phyloP scores from a whole-genome alignment of 1,140 invertebrate species.

The Kradibia gibbosae region DNA sequence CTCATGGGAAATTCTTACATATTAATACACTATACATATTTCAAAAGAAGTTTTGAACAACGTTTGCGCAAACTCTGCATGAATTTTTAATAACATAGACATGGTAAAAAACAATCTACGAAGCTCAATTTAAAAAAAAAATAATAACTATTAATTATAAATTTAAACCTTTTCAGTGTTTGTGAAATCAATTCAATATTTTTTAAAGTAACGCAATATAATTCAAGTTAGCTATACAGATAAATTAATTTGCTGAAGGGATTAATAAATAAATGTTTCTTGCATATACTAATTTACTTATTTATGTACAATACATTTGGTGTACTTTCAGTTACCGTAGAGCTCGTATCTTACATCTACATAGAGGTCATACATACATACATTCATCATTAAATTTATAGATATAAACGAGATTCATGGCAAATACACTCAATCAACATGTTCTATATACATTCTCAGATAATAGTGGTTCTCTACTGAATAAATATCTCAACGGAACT shows the following conservation, averaged over 20 bases:
- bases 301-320: not conserved
- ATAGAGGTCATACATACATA: not conserved
- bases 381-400: not conserved
- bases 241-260: too few relatives aligned
- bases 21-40: constrained; percentile 23
- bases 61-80: not conserved
- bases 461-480: constrained; percentile 33
- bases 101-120: not conserved
- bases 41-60: constrained; percentile 12
- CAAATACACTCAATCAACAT: not conserved
- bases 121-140: too few relatives aligned
- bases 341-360: not conserved
- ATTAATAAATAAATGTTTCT: not conserved
- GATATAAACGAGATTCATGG: not conserved
- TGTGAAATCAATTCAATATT: too few relatives aligned
- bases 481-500: constrained; percentile 33
- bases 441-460: constrained; percentile 10
- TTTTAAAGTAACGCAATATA: too few relatives aligned
- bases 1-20: constrained; percentile 37
- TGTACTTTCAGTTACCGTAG: not conserved
- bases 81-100: not conserved
- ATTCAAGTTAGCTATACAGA: too few relatives aligned
- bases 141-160: too few relatives aligned
- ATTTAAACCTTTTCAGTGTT: too few relatives aligned
- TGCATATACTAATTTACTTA: not conserved